Conservation (phyloP, 2,113 vertebrate genomes). For the Cavia aperea region DNA sequence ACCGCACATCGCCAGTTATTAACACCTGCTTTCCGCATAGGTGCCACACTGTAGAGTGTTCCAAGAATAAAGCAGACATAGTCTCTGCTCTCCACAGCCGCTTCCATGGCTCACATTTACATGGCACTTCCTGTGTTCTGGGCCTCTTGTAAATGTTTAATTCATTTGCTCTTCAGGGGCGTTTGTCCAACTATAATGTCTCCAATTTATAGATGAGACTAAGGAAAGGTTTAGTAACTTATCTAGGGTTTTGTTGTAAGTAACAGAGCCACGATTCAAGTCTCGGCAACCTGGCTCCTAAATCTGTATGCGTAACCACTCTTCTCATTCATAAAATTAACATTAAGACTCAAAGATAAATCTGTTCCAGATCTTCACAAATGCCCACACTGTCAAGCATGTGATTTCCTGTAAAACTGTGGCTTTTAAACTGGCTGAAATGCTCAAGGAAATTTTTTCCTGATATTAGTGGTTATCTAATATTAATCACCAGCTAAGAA, state of each 20-base stretch:
- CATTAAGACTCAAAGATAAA: not conserved
- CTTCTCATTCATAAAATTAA: not conserved
- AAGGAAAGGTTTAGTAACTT: not conserved
- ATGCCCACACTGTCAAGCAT: not conserved
- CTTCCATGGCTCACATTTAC: not conserved
- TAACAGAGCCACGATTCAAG: not conserved
- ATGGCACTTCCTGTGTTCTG: not conserved
- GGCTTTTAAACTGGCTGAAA: constrained; percentile 10
- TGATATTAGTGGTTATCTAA: not conserved
- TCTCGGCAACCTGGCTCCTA: not conserved
- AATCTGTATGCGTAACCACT: not conserved
- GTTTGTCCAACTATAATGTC: not conserved
- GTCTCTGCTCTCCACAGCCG: not conserved
- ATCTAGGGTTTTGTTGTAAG: not conserved
- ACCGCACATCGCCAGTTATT: not conserved
- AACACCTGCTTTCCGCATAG: not conserved
- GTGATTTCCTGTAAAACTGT: not conserved
- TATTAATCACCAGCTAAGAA: not conserved
- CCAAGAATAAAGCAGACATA: not conserved
- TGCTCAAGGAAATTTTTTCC: not conserved
- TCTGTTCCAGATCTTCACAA: not conserved
- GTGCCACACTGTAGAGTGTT: not conserved
- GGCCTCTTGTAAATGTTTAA: not conserved
- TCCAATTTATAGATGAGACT: not conserved
- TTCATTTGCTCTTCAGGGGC: not conserved